These are phyloP conservation scores for Zosterops pallidus DNA, from an alignment of 2,113 vertebrate species.

Conservation along the genomic window DNA sequence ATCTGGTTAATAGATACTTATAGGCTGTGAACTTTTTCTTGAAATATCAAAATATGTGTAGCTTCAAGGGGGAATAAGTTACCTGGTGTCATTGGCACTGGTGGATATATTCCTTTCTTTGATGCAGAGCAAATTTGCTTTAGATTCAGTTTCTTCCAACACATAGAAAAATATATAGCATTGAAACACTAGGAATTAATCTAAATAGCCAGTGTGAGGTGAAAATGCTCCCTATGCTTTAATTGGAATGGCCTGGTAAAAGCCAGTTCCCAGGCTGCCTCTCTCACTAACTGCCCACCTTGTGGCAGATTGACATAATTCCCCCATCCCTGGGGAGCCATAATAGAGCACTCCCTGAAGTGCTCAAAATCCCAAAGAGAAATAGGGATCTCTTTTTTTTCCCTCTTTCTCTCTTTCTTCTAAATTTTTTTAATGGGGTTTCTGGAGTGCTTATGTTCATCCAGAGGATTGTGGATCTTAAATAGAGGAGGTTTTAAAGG, in stretches of 20 bases:
- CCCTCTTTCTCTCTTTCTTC: neutral
- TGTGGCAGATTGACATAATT: conserved; percentile 6
- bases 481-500: neutral
- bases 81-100: neutral
- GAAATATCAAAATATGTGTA: conserved; percentile 42
- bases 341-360: conserved; percentile 33
- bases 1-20: neutral
- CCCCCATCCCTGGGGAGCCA: neutral
- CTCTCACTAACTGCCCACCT: neutral
- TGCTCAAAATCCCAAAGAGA: conserved; percentile 43
- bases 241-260: neutral
- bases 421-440: neutral
- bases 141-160: neutral
- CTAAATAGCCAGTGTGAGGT: neutral
- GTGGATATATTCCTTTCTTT: neutral
- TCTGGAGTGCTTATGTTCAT: conserved; percentile 37
- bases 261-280: neutral
- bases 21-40: conserved; percentile 26
- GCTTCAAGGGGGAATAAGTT: neutral
- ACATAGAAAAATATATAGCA: neutral
- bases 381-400: neutral
- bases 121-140: conserved; percentile 19
- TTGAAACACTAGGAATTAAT: neutral
- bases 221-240: neutral
- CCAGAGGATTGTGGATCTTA: conserved; percentile 22